Conservation (phyloP, 2,113 vertebrate species). For the Chaenocephalus aceratus region DNA sequence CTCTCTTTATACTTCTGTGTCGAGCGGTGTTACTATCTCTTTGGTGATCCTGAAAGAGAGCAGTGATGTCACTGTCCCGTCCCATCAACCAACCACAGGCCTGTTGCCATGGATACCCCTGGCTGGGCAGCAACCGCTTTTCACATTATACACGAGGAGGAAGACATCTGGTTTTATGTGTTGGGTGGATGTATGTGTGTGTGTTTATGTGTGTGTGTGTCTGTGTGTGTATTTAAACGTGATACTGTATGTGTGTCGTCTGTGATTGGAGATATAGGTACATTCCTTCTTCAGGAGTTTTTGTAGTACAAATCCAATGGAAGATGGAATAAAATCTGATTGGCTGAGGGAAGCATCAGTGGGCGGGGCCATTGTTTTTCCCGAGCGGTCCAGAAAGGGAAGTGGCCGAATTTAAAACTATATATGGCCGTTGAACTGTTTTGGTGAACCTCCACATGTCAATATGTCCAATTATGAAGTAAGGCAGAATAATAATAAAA, state of each 20-base stretch:
- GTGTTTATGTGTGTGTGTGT: slow-evolving; percentile 1
- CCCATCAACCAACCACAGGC: slow-evolving; percentile 52
- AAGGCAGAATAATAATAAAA: background rate
- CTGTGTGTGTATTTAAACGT: slow-evolving; percentile 18
- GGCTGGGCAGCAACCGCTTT: slow-evolving; percentile 60
- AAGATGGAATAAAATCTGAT: background rate
- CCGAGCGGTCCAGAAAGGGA: background rate
- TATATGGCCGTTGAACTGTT: no score
- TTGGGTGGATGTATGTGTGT: slow-evolving; percentile 11
- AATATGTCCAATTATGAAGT: no score
- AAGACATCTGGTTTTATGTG: slow-evolving; percentile 60
- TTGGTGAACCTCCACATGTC: no score
- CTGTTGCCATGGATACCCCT: slow-evolving; percentile 60
- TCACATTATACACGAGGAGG: slow-evolving; percentile 67
- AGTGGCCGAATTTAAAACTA: background rate
- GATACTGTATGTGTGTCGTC: background rate
- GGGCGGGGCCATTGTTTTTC: background rate
- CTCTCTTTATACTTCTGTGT: slow-evolving; percentile 16
- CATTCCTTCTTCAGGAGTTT: background rate
- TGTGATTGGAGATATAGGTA: background rate
- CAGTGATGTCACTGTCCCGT: slow-evolving; percentile 63
- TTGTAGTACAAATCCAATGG: background rate
- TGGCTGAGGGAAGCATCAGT: background rate
- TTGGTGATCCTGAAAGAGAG: slow-evolving; percentile 42
- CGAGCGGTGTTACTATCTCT: slow-evolving; percentile 42